Conservation (phyloP, 1,140 invertebrate genomes). For the Drusus annulatus region DNA sequence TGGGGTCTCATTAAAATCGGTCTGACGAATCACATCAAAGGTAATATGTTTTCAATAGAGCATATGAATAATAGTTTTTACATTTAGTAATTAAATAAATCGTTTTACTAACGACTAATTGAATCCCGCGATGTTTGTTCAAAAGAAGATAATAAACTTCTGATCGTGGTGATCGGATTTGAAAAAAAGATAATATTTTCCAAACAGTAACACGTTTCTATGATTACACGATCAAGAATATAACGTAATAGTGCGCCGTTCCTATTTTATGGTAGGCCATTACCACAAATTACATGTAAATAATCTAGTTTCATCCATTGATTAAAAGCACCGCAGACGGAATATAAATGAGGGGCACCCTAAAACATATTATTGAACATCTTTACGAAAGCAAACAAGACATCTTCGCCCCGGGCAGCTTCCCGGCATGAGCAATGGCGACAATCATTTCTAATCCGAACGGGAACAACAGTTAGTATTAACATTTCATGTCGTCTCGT, state of each 20-base stretch:
- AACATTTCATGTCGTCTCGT: neutral
- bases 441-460: constrained; percentile 25
- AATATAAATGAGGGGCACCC: constrained; percentile 38
- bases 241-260: constrained; percentile 16
- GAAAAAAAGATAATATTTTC: constrained; percentile 3
- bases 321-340: constrained; percentile 31
- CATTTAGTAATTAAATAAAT: no score
- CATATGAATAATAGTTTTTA: no score
- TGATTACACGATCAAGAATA: constrained; percentile 32
- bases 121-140: no score
- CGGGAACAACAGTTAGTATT: constrained; percentile 13
- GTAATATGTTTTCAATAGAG: no score
- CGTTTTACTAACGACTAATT: no score
- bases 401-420: neutral
- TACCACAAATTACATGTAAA: constrained; percentile 42
- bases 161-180: neutral
- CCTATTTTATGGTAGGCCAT: constrained; percentile 26
- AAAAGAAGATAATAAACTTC: neutral
- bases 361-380: constrained; percentile 32
- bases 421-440: constrained; percentile 21
- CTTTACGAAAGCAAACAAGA: constrained; percentile 42
- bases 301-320: constrained; percentile 39
- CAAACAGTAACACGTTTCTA: constrained; percentile 26
- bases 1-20: no score
- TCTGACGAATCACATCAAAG: no score